Conservation (phyloP, 2,888 invertebrate species). For the Xanthia icteritia region DNA sequence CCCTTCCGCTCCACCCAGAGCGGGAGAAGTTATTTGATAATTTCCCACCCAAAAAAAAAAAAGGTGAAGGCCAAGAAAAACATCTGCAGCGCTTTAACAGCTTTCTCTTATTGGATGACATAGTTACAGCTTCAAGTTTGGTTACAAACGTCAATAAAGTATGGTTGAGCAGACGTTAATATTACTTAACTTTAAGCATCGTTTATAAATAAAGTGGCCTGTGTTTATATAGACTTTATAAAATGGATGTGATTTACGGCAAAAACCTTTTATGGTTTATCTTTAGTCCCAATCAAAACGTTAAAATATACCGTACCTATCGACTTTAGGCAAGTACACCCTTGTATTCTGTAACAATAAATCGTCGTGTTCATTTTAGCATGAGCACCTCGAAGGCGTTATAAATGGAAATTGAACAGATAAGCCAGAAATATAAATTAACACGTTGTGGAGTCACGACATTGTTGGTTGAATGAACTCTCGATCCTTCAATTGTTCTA, state of each 20-base stretch:
- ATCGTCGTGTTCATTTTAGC: conserved; percentile 3
- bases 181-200: not conserved
- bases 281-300: conserved; percentile 7
- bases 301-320: not conserved
- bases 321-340: not conserved
- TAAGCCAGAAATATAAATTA: conserved; percentile 26
- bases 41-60: too few relatives aligned
- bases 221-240: not conserved
- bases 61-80: too few relatives aligned
- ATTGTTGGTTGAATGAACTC: conserved; percentile 16
- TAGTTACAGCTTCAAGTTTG: too few relatives aligned
- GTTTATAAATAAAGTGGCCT: too few relatives aligned
- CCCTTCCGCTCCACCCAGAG: too few relatives aligned
- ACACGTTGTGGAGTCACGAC: conserved; percentile 29
- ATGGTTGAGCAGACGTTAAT: not conserved
- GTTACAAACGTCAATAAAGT: not conserved
- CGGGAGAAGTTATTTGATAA: too few relatives aligned
- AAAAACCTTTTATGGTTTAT: not conserved
- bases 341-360: not conserved
- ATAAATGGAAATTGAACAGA: conserved; percentile 25
- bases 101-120: too few relatives aligned
- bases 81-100: too few relatives aligned
- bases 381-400: conserved; percentile 15
- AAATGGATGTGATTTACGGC: not conserved
- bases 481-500: not conserved